These are phyloP conservation scores for Araneus ventricosus DNA, from an alignment of 1,140 invertebrate genomes.

Conservation along the genomic window DNA sequence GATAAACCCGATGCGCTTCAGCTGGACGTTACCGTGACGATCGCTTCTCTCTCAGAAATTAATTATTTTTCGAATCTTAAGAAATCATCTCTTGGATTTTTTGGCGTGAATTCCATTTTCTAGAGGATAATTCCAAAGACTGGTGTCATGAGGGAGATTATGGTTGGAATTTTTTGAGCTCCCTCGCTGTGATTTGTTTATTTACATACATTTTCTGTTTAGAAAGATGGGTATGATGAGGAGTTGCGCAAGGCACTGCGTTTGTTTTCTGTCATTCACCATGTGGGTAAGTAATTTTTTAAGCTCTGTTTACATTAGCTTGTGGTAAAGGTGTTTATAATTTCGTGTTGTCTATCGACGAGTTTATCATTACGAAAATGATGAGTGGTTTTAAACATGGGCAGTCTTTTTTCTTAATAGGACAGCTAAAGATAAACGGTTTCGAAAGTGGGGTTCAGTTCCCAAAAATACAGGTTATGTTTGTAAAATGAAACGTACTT, in stretches of 20 bases:
- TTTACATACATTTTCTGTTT: conserved; percentile 3
- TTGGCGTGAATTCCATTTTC: not conserved
- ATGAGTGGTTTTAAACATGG: not conserved
- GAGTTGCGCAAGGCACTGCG: conserved; percentile 72
- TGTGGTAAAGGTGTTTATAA: not conserved
- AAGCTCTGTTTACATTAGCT: not conserved
- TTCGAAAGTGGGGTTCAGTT: not conserved
- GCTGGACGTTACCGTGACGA: not conserved
- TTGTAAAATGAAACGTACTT: not conserved
- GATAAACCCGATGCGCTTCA: not conserved
- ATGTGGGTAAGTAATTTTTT: conserved; percentile 68
- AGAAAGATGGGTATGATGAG: conserved; percentile 66
- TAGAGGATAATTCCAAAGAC: not conserved
- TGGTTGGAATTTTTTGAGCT: not conserved
- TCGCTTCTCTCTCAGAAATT: not conserved
- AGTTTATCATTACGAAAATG: not conserved
- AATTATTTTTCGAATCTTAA: not conserved
- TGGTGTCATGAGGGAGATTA: not conserved
- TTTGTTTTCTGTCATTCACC: conserved; percentile 73
- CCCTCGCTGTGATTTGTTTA: conserved; percentile 10
- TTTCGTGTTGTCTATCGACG: not conserved
- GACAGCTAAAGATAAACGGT: not conserved
- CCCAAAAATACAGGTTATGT: not conserved
- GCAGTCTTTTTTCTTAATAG: not conserved
- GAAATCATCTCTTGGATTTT: not conserved